A percentile compares a stretch with the other conserved stretches of the same genome.
Evolutionary conservation across 2,888 invertebrate species (phyloP).

Genomic region (Thymelicus sylvestris): DNA sequence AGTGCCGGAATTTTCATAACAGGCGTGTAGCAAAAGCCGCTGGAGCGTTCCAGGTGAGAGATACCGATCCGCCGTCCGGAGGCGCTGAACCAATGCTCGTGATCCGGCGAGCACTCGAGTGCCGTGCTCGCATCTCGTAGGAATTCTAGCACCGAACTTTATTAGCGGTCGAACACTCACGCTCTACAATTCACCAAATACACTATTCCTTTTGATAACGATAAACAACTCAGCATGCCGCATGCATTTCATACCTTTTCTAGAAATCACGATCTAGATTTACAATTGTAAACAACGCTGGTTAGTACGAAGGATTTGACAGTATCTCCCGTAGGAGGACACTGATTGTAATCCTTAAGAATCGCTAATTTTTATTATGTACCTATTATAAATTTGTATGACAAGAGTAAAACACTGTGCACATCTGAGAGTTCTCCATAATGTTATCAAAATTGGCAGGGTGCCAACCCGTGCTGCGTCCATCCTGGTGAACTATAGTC

Average conservation of each 20-base stretch:
- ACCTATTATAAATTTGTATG: too few species aligned
- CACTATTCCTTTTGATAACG: conserved; percentile 62
- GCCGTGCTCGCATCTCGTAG: conserved; percentile 46
- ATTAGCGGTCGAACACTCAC: conserved; percentile 56
- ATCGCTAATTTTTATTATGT: too few species aligned
- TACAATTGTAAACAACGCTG: neutral
- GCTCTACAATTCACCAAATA: conserved; percentile 58
- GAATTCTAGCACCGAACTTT: conserved; percentile 61
- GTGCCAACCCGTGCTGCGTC: too few species aligned
- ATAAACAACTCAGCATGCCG: conserved; percentile 64
- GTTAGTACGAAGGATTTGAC: too few species aligned
- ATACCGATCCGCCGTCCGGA: conserved; percentile 72
- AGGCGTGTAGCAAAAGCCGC: conserved; percentile 59
- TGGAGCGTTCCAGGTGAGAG: conserved; percentile 70
- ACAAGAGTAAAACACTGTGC: too few species aligned
- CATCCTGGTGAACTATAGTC: too few species aligned
- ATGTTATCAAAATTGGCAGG: too few species aligned
- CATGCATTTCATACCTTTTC: conserved; percentile 10
- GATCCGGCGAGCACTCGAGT: conserved; percentile 48
- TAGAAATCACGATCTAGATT: conserved; percentile 19
- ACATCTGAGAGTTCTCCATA: too few species aligned
- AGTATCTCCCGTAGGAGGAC: too few species aligned
- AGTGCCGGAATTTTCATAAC: conserved; percentile 82
- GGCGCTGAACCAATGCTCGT: conserved; percentile 58
- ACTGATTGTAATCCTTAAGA: too few species aligned